A percentile compares a stretch with the other conserved stretches of the same genome.
These are phyloP conservation scores for Brachyptera putata DNA, from an alignment of 2,888 invertebrate genomes.

Conservation along the genomic window DNA sequence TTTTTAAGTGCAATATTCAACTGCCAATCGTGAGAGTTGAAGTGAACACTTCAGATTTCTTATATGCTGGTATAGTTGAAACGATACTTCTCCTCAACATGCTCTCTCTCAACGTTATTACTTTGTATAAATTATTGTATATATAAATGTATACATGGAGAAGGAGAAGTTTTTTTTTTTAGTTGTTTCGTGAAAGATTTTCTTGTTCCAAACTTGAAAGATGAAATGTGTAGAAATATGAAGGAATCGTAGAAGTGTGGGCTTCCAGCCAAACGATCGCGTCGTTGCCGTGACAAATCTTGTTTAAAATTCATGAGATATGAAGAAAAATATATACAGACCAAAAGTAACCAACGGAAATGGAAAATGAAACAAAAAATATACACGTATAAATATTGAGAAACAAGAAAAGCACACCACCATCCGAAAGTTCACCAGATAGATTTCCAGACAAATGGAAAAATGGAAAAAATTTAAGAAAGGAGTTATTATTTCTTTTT, in stretches of 20 bases:
- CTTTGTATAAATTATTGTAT: no score
- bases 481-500: not conserved
- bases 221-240: constrained; percentile 18
- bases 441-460: constrained; percentile 16
- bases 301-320: constrained; percentile 29
- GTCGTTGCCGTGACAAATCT: constrained; percentile 22
- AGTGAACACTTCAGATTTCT: no score
- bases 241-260: not conserved
- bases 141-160: no score
- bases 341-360: constrained; percentile 1
- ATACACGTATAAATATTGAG: constrained; percentile 16
- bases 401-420: constrained; percentile 14
- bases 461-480: constrained; percentile 10
- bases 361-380: constrained; percentile 19
- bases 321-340: constrained; percentile 1
- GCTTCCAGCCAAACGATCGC: constrained; percentile 16
- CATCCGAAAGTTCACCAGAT: constrained; percentile 9
- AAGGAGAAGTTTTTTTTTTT: no score
- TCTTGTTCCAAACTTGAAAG: no score
- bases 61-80: no score
- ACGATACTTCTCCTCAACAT: no score
- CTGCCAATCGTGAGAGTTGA: no score
- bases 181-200: no score
- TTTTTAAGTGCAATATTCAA: no score
- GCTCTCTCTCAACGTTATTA: no score